Conservation (phyloP, 2,113 vertebrate genomes). For the Notothenia rossii region DNA sequence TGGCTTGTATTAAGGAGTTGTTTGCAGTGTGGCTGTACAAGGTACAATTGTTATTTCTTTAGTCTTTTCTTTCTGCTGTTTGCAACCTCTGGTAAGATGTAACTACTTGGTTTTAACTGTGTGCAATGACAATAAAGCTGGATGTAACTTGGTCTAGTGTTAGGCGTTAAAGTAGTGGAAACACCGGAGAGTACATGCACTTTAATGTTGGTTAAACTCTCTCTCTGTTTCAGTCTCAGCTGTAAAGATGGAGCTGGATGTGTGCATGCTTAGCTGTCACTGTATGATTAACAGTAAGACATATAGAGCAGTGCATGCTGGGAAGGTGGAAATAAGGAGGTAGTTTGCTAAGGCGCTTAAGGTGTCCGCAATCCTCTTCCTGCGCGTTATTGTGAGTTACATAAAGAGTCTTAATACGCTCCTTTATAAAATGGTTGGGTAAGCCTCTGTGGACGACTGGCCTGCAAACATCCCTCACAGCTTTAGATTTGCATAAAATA, state of each 20-base stretch:
- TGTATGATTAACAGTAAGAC: slow-evolving; percentile 68
- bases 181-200: slow-evolving; percentile 4
- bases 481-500: slow-evolving; percentile 63
- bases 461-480: slow-evolving; percentile 58
- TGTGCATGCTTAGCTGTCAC: slow-evolving; percentile 59
- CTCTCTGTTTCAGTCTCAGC: slow-evolving; percentile 1
- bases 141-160: background rate
- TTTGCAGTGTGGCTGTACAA: no score
- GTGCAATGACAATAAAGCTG: background rate
- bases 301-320: slow-evolving; percentile 60
- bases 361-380: slow-evolving; percentile 58
- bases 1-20: no score
- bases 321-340: slow-evolving; percentile 47
- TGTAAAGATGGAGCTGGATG: slow-evolving; percentile 31
- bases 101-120: background rate
- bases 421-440: slow-evolving; percentile 55
- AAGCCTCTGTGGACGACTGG: slow-evolving; percentile 55
- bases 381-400: slow-evolving; percentile 52
- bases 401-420: slow-evolving; percentile 62
- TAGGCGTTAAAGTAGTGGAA: no score
- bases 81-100: slow-evolving; percentile 6
- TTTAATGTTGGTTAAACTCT: background rate
- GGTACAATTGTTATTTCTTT: no score
- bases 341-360: slow-evolving; percentile 64
- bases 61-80: no score